A percentile compares a stretch with the other conserved stretches of the same genome.
Evolutionary conservation across 2,888 invertebrate genomes (phyloP).

Genomic region (Drepanosiphum platanoidis): DNA sequence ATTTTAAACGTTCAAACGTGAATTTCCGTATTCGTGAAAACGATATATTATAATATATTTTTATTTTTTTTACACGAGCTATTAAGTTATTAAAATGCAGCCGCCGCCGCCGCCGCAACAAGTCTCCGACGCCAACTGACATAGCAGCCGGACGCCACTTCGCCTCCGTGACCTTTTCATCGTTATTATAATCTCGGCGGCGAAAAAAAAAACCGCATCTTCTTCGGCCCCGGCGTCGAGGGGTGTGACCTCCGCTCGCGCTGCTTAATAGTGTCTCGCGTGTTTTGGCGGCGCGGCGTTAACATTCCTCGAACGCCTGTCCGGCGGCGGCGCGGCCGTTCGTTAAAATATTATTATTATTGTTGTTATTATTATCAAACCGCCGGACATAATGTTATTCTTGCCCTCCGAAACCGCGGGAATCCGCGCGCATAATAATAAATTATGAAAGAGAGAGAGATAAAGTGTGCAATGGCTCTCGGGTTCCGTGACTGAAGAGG

Average conservation of each 20-base stretch:
- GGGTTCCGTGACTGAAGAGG: too few relatives aligned
- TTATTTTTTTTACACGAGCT: not conserved
- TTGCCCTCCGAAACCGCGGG: too few relatives aligned
- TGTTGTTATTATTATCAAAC: too few relatives aligned
- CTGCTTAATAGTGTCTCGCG: not conserved
- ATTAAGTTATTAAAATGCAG: not conserved
- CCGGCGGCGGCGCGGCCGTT: not conserved
- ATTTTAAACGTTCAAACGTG: not conserved
- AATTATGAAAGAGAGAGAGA: too few relatives aligned
- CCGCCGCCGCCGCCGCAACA: not conserved
- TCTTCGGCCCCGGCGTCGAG: not conserved
- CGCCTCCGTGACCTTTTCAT: constrained; percentile 1
- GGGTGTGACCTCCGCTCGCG: not conserved
- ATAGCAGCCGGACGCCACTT: not conserved
- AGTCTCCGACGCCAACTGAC: not conserved
- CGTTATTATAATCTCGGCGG: not conserved
- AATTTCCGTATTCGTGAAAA: constrained; percentile 1
- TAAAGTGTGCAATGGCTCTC: too few relatives aligned
- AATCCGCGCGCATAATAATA: not conserved
- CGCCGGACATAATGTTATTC: too few relatives aligned
- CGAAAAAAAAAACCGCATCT: not conserved
- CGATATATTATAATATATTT: not conserved
- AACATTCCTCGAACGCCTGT: constrained; percentile 18
- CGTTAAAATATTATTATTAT: not conserved
- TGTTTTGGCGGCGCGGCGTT: not conserved